These are phyloP conservation scores for Anhinga rufa DNA, from an alignment of 2,113 vertebrate species.

Conservation along the genomic window DNA sequence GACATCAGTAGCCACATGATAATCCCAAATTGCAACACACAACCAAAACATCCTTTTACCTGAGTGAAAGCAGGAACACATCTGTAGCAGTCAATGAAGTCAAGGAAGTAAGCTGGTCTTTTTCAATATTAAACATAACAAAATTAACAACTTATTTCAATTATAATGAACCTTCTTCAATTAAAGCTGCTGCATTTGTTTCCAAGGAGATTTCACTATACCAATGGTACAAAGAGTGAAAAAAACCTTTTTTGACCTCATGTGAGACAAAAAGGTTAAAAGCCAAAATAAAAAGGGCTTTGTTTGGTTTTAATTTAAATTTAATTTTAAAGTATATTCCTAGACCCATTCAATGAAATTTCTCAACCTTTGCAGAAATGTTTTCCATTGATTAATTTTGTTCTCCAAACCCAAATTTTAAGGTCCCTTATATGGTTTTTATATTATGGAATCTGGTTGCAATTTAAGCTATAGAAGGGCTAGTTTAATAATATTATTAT, in stretches of 20 bases:
- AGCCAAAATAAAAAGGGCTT: fast-evolving
- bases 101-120: not conserved
- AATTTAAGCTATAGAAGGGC: not conserved
- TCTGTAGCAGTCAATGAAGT: not conserved
- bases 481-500: conserved; percentile 46
- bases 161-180: not conserved
- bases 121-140: not conserved
- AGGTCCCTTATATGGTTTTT: not conserved
- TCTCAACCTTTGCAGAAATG: not conserved
- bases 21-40: not conserved
- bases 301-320: not conserved
- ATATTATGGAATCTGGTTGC: not conserved
- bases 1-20: not conserved
- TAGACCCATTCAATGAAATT: not conserved
- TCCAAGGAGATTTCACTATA: not conserved
- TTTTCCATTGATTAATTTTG: not conserved
- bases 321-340: not conserved
- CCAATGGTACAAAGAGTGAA: not conserved
- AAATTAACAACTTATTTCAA: not conserved
- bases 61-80: not conserved
- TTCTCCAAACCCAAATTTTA: not conserved
- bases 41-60: not conserved
- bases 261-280: not conserved
- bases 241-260: not conserved
- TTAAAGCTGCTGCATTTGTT: not conserved